These are phyloP conservation scores for Drosophila kanapiae DNA, from an alignment of 1,140 invertebrate genomes.

Conservation along the genomic window DNA sequence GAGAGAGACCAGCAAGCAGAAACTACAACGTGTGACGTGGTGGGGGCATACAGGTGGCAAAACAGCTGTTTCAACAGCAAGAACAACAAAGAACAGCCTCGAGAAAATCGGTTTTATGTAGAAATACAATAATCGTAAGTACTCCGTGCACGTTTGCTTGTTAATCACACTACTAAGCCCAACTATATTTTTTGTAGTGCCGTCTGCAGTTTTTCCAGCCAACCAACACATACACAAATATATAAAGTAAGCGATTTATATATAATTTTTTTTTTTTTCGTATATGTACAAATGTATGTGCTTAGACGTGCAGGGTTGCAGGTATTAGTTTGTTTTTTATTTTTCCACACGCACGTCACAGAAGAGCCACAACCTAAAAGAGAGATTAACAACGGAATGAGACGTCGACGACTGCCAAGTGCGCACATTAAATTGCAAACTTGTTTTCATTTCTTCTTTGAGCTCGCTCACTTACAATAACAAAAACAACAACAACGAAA, in stretches of 20 bases:
- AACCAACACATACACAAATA: conserved; percentile 31
- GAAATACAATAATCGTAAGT: conserved; percentile 56
- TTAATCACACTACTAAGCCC: conserved; percentile 53
- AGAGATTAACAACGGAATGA: conserved; percentile 54
- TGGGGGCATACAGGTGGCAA: conserved; percentile 65
- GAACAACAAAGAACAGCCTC: conserved; percentile 47
- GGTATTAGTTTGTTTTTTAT: conserved; percentile 4
- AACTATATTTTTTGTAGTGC: conserved; percentile 58
- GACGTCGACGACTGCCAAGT: conserved; percentile 69
- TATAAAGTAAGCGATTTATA: conserved; percentile 45
- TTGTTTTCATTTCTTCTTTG: conserved; percentile 73
- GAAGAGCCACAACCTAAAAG: conserved; percentile 30
- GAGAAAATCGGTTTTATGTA: conserved; percentile 43
- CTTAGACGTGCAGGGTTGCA: conserved; percentile 69
- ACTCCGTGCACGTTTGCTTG: conserved; percentile 29
- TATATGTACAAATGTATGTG: conserved; percentile 33
- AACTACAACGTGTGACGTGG: conserved; percentile 65
- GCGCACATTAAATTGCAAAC: conserved; percentile 84
- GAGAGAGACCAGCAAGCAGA: conserved; percentile 18
- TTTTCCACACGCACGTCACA: conserved; percentile 20
- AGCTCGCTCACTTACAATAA: conserved; percentile 63
- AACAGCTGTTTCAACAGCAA: conserved; percentile 79
- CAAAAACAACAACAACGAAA: conserved; percentile 37
- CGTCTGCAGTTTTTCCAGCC: conserved; percentile 55
- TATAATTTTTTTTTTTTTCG: conserved; percentile 8